Base-by-base conservation (phyloP, 2,888 invertebrate species). In the Cremastinae sp. region DNA sequence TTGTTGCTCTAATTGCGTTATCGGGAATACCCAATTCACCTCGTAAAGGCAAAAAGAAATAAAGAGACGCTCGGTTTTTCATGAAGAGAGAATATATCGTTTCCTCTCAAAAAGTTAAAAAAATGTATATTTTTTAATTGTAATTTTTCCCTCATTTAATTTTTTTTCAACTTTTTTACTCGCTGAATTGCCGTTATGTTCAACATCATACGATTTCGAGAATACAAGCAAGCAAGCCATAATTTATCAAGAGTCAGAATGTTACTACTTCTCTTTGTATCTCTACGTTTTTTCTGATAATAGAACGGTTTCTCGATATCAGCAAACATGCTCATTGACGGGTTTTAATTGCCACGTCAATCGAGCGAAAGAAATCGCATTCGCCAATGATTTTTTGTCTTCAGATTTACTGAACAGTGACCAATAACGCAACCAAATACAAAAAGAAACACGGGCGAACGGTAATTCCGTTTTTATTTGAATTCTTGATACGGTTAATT, bases 1-100 rank as follows among this genome's bases (percentile, higher is more conserved):
- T 87, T 87, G 87, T 87, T 85, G 83, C 85, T 86, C 87, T 88
- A 88, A 88, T 88, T 88, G 87, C 84, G 87, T 88, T 88, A 87
- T 87, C 83, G 86, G 84, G 85, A 87, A 87, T 86, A 86, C 87
- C 87, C 87, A 86, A 87, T 88, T 88, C 86, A 85, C 80, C 69
- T 85, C 83, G 51, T 79, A 75, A 82, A 85, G 81, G 83, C 80
- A 82, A 78, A 78, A 70, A 77, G 69, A 71, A 55, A 78, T 62
- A n/a, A 51, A 61, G 61, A 79, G 75, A 41, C 70, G 68, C 66
- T 73, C 58, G 81, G 81, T 76, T 79, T 37, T 61, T 55, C 72
- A 28, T 37, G 35, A 16, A 14, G 28, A 43, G 35, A 78, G 84
- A 83, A n/a, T n/a, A n/a, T n/a, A n/a, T n/a, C n/a, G n/a, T n/a